phyloP scores from a whole-genome alignment of 1,140 invertebrate genomes.

The Luehdorfia chinensis region DNA sequence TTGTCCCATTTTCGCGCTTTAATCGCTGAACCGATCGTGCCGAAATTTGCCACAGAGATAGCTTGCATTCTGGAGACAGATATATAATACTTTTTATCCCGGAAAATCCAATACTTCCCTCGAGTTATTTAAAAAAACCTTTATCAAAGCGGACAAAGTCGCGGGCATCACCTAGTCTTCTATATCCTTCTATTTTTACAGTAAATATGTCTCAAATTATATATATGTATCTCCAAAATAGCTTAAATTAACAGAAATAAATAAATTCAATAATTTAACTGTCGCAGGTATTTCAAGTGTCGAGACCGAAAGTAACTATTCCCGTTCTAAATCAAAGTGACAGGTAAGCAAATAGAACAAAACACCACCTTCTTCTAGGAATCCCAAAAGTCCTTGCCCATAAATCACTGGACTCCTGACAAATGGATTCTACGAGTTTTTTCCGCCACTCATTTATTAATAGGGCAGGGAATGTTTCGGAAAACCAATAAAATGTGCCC shows the following conservation, averaged over 20 bases:
- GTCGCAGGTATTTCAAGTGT: conserved; percentile 27
- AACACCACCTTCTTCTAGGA: conserved; percentile 65
- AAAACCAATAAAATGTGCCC: conserved; percentile 76
- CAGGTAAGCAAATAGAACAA: conserved; percentile 75
- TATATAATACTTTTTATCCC: too few species aligned
- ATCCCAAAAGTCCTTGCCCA: conserved; percentile 63
- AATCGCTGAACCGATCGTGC: too few species aligned
- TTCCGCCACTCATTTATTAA: conserved; percentile 73
- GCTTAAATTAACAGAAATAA: conserved; percentile 10
- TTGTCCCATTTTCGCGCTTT: too few species aligned
- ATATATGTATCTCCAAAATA: too few species aligned
- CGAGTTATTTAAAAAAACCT: too few species aligned
- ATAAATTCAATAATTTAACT: conserved; percentile 11
- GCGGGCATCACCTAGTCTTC: too few species aligned
- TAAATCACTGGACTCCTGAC: conserved; percentile 71
- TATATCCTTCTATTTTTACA: too few species aligned
- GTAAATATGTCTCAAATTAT: too few species aligned
- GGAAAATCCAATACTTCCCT: too few species aligned
- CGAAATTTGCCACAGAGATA: too few species aligned
- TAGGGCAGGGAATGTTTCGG: conserved; percentile 72
- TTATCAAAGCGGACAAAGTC: too few species aligned
- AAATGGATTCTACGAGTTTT: conserved; percentile 74
- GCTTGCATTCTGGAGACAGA: too few species aligned
- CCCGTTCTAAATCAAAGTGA: conserved; percentile 70
- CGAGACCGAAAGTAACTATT: conserved; percentile 41